phyloP scores from a whole-genome alignment of 1,140 invertebrate species.

The Drosophila obscura region DNA sequence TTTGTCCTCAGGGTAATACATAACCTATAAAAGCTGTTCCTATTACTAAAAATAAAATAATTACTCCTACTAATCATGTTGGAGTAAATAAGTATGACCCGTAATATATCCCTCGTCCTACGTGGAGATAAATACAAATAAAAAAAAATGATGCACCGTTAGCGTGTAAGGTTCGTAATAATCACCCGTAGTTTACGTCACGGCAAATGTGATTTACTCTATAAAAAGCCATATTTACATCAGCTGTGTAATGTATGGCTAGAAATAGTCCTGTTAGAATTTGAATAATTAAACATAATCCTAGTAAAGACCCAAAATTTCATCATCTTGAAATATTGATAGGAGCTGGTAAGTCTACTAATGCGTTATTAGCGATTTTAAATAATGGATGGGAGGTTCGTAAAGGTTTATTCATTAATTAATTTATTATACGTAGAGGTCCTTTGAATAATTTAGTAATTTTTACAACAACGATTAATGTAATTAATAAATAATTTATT shows the following conservation, averaged over 20 bases:
- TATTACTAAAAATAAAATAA: conserved; percentile 87
- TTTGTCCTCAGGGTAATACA: conserved; percentile 89
- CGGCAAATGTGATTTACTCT: conserved; percentile 85
- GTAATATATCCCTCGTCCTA: conserved; percentile 44
- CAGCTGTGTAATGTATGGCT: conserved; percentile 84
- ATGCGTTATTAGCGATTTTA: conserved; percentile 84
- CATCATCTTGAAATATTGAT: conserved; percentile 85
- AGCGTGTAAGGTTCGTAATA: conserved; percentile 86
- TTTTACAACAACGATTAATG: conserved; percentile 84
- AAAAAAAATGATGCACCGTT: conserved; percentile 86
- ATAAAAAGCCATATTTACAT: conserved; percentile 86
- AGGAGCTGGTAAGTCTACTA: conserved; percentile 85
- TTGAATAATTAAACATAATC: conserved; percentile 86
- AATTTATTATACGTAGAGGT: conserved; percentile 84
- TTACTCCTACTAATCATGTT: conserved; percentile 85
- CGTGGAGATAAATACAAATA: conserved; percentile 76
- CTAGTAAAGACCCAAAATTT: conserved; percentile 84
- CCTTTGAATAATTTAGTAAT: conserved; percentile 83
- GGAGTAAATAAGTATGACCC: conserved; percentile 33
- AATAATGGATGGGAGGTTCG: conserved; percentile 40
- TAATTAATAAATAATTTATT: conserved; percentile 85
- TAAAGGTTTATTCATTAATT: conserved; percentile 84
- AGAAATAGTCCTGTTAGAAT: conserved; percentile 86
- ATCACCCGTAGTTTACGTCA: conserved; percentile 86
- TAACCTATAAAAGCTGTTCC: conserved; percentile 88